Conservation (phyloP, 2,888 invertebrate species). For the Callyntrura guangdongensis region DNA sequence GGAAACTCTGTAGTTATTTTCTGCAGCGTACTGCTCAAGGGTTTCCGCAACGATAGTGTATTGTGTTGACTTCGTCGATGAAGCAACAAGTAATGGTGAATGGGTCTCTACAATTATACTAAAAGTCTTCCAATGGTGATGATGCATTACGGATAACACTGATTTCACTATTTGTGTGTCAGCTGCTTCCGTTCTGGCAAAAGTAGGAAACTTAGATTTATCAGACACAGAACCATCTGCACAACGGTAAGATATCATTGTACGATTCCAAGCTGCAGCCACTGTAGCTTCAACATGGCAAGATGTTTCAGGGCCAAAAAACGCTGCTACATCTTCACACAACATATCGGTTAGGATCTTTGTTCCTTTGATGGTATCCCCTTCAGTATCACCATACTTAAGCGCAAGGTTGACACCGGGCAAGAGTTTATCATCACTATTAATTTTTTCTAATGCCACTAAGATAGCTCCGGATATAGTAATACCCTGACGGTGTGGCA, state of each 20-base stretch:
- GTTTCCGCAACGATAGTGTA: slow-evolving; percentile 94
- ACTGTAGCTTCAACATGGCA: slow-evolving; percentile 98
- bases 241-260: slow-evolving; percentile 99
- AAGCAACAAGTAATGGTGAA: slow-evolving; percentile 70
- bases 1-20: slow-evolving; percentile 94
- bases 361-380: slow-evolving; percentile 94
- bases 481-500: slow-evolving; percentile 91
- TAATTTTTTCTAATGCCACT: slow-evolving; percentile 94
- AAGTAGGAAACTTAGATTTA: slow-evolving; percentile 91
- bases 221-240: slow-evolving; percentile 95
- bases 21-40: slow-evolving; percentile 91
- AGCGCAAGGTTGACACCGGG: slow-evolving; percentile 91
- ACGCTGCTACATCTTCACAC: slow-evolving; percentile 94
- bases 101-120: slow-evolving; percentile 92
- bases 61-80: slow-evolving; percentile 87
- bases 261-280: slow-evolving; percentile 96
- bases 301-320: slow-evolving; percentile 98
- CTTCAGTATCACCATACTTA: slow-evolving; percentile 93
- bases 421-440: slow-evolving; percentile 88
- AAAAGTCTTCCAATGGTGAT: slow-evolving; percentile 98
- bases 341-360: slow-evolving; percentile 95
- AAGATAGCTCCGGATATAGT: slow-evolving; percentile 96
- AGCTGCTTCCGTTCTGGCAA: slow-evolving; percentile 97
- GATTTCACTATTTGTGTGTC: slow-evolving; percentile 98
- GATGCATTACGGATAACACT: slow-evolving; percentile 94